phyloP scores from a whole-genome alignment of 2,888 invertebrate genomes.

The Calameuta idolon region DNA sequence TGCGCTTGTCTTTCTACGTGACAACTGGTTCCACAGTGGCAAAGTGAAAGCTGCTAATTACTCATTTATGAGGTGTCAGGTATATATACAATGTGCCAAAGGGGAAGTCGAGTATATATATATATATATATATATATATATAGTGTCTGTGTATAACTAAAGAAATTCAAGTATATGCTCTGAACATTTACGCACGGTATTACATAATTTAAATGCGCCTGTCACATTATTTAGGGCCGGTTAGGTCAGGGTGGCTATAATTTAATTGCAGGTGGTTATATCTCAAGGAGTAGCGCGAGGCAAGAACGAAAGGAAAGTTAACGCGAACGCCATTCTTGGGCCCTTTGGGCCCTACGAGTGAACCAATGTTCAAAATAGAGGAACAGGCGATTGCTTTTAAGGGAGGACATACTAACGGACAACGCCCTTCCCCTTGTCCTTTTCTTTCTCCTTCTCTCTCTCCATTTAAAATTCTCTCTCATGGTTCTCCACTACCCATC shows the following conservation, averaged over 20 bases:
- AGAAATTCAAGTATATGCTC: not conserved
- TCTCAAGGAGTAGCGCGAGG: constrained; percentile 41
- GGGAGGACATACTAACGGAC: constrained; percentile 35
- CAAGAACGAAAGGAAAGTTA: not conserved
- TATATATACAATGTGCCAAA: not conserved
- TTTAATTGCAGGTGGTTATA: constrained; percentile 58
- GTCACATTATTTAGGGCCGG: constrained; percentile 56
- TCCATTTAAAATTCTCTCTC: constrained; percentile 1
- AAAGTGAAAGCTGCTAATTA: not conserved
- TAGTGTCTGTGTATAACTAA: not conserved
- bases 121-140: not conserved
- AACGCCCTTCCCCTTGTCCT: not conserved
- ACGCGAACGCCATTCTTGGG: not conserved
- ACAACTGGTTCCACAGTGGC: not conserved
- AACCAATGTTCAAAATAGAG: constrained; percentile 61
- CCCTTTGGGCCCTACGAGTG: constrained; percentile 33
- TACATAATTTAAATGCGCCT: constrained; percentile 57
- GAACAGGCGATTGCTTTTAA: constrained; percentile 65
- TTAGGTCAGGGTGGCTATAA: constrained; percentile 52
- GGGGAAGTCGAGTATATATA: not conserved
- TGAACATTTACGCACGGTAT: constrained; percentile 55
- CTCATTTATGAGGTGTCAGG: not conserved
- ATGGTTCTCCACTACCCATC: constrained; percentile 15
- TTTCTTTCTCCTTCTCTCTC: constrained; percentile 22
- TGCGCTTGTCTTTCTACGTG: not conserved